Base-by-base conservation (phyloP, 2,113 vertebrate genomes). In the Hippocampus mohnikei region DNA sequence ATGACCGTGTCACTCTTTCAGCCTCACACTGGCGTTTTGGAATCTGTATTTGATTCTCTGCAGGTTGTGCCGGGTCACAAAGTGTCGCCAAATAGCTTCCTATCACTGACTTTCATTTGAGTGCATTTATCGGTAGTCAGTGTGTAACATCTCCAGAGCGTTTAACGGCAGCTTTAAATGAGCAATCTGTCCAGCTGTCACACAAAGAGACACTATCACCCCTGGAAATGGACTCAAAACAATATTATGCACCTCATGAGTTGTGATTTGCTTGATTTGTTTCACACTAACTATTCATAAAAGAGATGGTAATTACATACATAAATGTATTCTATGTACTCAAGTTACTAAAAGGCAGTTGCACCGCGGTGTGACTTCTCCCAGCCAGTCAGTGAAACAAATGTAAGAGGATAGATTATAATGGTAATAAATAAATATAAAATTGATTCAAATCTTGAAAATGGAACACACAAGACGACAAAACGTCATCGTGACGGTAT, bases 11-110 rank as follows among this genome's bases (percentile, higher is more conserved):
- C 16, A 29, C 56, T 29, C 56, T 59, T 59, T 59, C 29, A 27
- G 25, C 5, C 25, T 27, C 13, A 18, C 15, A 27, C 67, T 79
- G 80, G 80, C 80, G 69, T 63, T 72, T 37, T 76, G 11, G 50
- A 69, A 60, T 86, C 73, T 66, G 53, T 58, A 65, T 78, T 62
- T 59, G 62, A 29, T 41, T 27, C 16, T 61, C 6, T 1, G 16
- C 61, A 64, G 21, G 61, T 44, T 42, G 23, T 41, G 8, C 5
- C 37, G 61, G 61, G 61, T 65, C n/a, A 46, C 40, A 46, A 27
- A 27, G 41, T 60, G 41, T 16, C 13, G 15, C 41, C 33, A 12
- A 42, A 42, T 44, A 20, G 40, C 21, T 41, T 64, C 23, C 41
- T 3, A 12, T 8, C 11, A 8, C 41, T 44, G 62, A 23, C 62